phyloP scores from a whole-genome alignment of 2,888 invertebrate species.

The Lithodes maja region DNA sequence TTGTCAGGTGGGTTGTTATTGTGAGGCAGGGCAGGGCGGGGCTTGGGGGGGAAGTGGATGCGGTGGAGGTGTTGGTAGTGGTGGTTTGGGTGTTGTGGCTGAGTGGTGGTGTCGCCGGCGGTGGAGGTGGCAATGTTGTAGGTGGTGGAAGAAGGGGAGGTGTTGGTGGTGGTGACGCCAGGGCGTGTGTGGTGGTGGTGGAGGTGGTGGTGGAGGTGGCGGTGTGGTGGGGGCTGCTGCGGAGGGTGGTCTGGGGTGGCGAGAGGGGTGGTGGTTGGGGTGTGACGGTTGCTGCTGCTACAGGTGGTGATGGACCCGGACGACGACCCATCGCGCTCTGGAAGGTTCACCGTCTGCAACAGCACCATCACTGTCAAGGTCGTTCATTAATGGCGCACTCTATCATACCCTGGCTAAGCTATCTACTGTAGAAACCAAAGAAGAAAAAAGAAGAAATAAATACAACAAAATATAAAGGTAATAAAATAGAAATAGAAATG shows the following conservation, averaged over 20 bases:
- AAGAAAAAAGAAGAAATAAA: background rate
- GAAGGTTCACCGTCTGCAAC: conserved; percentile 74
- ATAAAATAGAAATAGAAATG: conserved; percentile 9
- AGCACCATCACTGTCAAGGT: conserved; percentile 60
- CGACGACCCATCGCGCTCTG: conserved; percentile 72
- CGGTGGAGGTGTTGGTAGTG: conserved; percentile 65
- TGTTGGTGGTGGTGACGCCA: conserved; percentile 64
- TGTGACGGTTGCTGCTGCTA: conserved; percentile 65
- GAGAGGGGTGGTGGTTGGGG: conserved; percentile 62
- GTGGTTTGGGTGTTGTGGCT: conserved; percentile 62
- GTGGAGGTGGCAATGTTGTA: conserved; percentile 60
- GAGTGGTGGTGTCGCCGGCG: conserved; percentile 46
- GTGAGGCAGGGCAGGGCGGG: conserved; percentile 72
- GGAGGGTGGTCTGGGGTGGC: conserved; percentile 61
- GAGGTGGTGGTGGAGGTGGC: conserved; percentile 55
- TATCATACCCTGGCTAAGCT: background rate
- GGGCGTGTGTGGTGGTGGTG: conserved; percentile 50
- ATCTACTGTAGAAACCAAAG: background rate
- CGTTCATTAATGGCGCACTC: conserved; percentile 37
- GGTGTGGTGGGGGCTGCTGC: conserved; percentile 56
- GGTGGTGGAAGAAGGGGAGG: conserved; percentile 60
- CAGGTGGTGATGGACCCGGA: conserved; percentile 61
- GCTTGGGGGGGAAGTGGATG: conserved; percentile 65
- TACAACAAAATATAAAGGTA: background rate
- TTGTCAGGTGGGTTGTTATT: conserved; percentile 63